Conservation (phyloP, 2,797 vertebrate species). For the Myoxocephalus aenaeus region DNA sequence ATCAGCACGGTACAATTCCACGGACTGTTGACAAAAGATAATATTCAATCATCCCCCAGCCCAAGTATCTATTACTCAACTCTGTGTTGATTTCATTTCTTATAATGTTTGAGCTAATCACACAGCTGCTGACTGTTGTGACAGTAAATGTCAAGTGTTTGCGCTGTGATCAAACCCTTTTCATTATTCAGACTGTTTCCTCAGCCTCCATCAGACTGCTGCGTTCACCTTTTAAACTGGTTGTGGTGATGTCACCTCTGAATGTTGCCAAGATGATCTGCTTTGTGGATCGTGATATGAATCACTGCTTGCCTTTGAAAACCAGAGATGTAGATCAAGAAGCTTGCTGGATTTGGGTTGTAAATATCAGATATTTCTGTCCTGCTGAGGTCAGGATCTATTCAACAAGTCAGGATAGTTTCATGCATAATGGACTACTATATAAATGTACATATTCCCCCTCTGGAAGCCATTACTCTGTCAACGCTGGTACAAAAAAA, state of each 20-base stretch:
- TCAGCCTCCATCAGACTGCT: background rate
- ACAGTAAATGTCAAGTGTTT: constrained; percentile 26
- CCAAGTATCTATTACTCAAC: background rate
- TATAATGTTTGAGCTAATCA: background rate
- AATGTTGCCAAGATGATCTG: constrained; percentile 8
- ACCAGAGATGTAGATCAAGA: constrained; percentile 7
- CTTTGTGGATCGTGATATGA: constrained; percentile 14
- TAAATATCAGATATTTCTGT: constrained; percentile 38
- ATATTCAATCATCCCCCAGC: background rate
- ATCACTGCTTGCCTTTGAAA: constrained; percentile 31
- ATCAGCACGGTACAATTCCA: background rate
- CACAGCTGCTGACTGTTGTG: background rate
- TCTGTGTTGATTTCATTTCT: background rate
- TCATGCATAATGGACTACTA: constrained; percentile 26
- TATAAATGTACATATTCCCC: constrained; percentile 36
- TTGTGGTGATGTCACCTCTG: constrained; percentile 18
- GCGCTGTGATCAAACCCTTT: constrained; percentile 6
- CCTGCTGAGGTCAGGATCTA: constrained; percentile 7
- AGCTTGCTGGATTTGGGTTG: background rate
- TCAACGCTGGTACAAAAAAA: background rate
- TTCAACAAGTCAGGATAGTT: constrained; percentile 3
- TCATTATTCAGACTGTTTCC: background rate
- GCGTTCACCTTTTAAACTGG: background rate
- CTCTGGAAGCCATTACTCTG: constrained; percentile 24
- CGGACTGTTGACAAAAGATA: background rate